Percentiles rank a stretch among this genome's conserved stretches.
Conservation (phyloP, 1,140 invertebrate genomes). For the Papilio polytes region DNA sequence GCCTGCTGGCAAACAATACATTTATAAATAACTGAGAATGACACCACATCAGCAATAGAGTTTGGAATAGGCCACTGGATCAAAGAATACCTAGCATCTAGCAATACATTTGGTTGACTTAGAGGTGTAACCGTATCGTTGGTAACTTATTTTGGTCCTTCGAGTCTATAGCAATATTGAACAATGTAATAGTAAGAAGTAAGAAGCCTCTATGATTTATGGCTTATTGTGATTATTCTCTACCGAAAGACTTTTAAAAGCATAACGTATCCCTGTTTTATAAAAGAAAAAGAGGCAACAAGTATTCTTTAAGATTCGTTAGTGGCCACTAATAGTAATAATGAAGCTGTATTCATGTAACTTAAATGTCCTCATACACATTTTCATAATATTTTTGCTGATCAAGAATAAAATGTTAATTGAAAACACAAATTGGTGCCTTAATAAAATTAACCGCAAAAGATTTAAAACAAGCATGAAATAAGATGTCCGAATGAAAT, state of each 20-base stretch:
- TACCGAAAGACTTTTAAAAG: no score
- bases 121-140: no score
- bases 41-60: not conserved
- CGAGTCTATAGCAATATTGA: not conserved
- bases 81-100: no score
- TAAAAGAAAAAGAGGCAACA: no score
- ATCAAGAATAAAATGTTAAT: not conserved
- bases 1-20: slow-evolving; percentile 76
- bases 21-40: not conserved
- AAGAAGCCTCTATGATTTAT: no score
- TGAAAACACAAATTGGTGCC: not conserved
- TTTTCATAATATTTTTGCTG: not conserved
- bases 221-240: no score
- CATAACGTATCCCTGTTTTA: no score
- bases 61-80: no score
- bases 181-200: no score
- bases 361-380: not conserved
- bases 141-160: not conserved
- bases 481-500: slow-evolving; percentile 2
- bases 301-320: no score
- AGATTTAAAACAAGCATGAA: slow-evolving; percentile 15
- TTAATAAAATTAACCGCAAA: not conserved
- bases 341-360: not conserved
- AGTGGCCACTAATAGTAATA: no score
- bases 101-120: no score